Base-by-base conservation (phyloP, 2,888 invertebrate genomes). In the Tachina lurida region DNA sequence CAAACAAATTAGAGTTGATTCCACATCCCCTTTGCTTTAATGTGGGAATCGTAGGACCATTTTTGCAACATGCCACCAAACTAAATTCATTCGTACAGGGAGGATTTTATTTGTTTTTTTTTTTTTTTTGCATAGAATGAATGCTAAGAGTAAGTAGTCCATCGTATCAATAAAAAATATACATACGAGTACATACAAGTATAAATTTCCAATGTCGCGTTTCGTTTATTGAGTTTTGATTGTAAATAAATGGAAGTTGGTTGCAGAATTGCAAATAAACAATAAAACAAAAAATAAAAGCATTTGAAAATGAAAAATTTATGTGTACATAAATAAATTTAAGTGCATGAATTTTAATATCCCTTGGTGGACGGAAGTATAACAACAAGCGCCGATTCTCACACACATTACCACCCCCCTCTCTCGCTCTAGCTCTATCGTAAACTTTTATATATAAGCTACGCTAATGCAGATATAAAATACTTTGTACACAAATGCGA, bases 201-300 rank as follows among this genome's bases (percentile, higher is more conserved):
- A 85, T 54, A 79, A 85, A 84, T 82, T 70, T 79, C 84, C 71
- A 87, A 70, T 71, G 67, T 79, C 76, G 75, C 75, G 84, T 81
- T 87, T 84, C 84, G 76, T 87, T 87, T 87, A 87, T 88, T 82
- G 84, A 87, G 86, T 87, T 88, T 87, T 87, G 87, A 88, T 88
- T 88, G 87, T 87, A 77, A 87, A 87, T 87, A 87, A 87, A 87
- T 88, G 87, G 85, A 83, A 75, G 76, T 76, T 87, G 87, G 83
- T 86, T 60, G 77, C 47, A 73, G 54, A 65, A 63, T 60, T 12
- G 17, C 56, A 78, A 82, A 78, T 63, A 80, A 84, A 87, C 63
- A 77, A 76, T 43, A 58, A 77, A 75, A 81, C 45, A n/a, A 62
- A 74, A 22, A 54, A 70, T 17, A 10, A 70, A 47, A 74, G 7